Percentiles rank a stretch among this genome's conserved stretches.
phyloP scores from a whole-genome alignment of 2,888 invertebrate species.

The Bruchidius siliquastri region DNA sequence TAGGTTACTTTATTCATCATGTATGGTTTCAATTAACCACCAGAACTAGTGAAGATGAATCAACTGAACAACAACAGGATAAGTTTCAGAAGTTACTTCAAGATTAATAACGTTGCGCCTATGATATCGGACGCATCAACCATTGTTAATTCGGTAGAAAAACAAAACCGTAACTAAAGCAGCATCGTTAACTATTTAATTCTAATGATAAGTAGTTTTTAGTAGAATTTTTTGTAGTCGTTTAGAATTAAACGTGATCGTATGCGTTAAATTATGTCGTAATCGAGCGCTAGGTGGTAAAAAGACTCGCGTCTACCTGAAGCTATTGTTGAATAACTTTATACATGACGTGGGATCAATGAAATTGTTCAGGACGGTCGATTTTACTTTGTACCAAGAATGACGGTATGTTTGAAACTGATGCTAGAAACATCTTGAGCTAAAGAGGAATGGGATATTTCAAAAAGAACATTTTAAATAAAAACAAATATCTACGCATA shows the following conservation, averaged over 20 bases:
- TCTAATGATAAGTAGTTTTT: conserved; percentile 1
- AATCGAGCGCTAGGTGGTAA: not conserved
- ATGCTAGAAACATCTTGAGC: no score
- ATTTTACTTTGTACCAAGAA: not conserved
- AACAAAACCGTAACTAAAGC: not conserved
- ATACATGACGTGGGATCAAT: not conserved
- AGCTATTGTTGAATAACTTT: not conserved
- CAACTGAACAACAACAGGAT: no score
- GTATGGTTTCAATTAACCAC: no score
- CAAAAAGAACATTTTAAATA: no score
- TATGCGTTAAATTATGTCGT: conserved; percentile 3
- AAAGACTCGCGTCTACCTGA: not conserved
- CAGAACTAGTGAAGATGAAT: no score
- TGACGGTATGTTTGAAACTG: no score
- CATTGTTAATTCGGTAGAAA: not conserved
- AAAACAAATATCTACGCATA: no score
- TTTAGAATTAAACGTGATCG: not conserved
- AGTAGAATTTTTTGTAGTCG: not conserved
- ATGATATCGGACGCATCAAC: not conserved
- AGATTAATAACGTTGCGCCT: not conserved
- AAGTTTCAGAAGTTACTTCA: no score
- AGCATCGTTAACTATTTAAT: not conserved
- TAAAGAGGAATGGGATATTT: no score
- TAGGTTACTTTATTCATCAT: no score
- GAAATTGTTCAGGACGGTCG: not conserved